Percentiles rank a stretch among this genome's conserved stretches.
Conservation (phyloP, 2,888 invertebrate species). For the Metallyticus violacea region DNA sequence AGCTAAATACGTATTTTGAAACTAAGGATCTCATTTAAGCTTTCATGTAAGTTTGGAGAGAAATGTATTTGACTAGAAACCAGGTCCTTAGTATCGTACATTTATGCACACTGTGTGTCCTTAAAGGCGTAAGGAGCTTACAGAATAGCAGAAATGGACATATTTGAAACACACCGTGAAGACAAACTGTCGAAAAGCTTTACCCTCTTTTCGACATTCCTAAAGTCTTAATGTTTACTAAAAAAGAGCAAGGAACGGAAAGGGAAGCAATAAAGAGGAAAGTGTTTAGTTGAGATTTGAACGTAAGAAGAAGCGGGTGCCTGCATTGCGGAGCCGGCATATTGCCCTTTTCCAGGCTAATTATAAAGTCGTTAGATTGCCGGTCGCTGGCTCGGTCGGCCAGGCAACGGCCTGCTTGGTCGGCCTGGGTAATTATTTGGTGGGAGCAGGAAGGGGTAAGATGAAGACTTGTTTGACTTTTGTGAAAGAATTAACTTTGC, state of each 20-base stretch:
- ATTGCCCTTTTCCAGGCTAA: slow-evolving; percentile 22
- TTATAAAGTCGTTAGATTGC: slow-evolving; percentile 19
- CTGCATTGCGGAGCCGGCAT: neutral
- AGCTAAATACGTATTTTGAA: no score
- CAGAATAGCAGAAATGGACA: no score
- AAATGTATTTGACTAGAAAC: no score
- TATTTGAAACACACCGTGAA: neutral
- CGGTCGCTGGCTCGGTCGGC: neutral
- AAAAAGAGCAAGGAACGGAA: no score
- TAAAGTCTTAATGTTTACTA: neutral
- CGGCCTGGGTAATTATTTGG: slow-evolving; percentile 10
- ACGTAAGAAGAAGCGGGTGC: neutral
- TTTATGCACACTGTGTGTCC: no score
- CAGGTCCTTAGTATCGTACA: no score
- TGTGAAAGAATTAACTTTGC: slow-evolving; percentile 2
- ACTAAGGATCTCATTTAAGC: no score
- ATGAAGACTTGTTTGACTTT: slow-evolving; percentile 6
- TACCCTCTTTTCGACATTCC: neutral
- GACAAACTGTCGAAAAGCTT: neutral
- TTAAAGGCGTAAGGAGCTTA: no score
- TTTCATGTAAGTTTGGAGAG: no score
- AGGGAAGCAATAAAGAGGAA: neutral
- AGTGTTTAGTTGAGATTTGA: neutral
- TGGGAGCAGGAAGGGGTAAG: neutral
- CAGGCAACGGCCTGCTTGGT: neutral